Evolutionary conservation across 2,888 invertebrate species (phyloP).

Genomic region (Zhuqinia jingwanae): DNA sequence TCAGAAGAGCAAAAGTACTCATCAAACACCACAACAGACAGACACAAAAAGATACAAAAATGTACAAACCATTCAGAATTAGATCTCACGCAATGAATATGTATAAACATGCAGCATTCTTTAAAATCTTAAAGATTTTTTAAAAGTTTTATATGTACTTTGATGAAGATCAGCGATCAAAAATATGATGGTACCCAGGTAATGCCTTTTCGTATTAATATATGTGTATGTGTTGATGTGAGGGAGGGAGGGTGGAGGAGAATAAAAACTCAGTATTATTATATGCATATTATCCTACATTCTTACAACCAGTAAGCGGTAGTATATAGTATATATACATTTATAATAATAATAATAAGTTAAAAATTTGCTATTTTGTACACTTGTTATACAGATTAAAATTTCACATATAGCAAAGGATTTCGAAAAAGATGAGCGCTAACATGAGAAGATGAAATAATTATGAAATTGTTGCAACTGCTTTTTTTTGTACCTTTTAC

Average conservation of each 20-base stretch:
- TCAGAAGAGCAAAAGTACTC: background rate
- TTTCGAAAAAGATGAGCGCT: constrained; percentile 65
- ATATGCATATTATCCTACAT: background rate
- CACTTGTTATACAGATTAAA: constrained; percentile 49
- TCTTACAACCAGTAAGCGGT: too few relatives aligned
- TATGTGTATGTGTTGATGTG: background rate
- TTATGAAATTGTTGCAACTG: constrained; percentile 57
- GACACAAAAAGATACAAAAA: too few relatives aligned
- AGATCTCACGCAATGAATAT: background rate
- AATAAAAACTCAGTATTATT: background rate
- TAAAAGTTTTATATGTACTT: background rate
- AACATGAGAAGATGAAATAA: constrained; percentile 40
- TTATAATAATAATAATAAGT: background rate
- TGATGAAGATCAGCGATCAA: constrained; percentile 15
- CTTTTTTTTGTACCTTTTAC: constrained; percentile 34
- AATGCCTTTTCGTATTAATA: background rate
- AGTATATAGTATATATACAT: background rate
- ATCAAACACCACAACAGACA: too few relatives aligned
- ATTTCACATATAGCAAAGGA: constrained; percentile 47
- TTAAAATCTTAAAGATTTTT: too few relatives aligned
- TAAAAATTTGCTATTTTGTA: constrained; percentile 24
- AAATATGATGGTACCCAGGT: too few relatives aligned
- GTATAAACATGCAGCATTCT: too few relatives aligned
- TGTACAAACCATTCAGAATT: background rate
- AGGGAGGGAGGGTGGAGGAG: constrained; percentile 16